Conservation (phyloP, 35 echinoderm and acorn worm genomes). For the Diadema setosum region DNA sequence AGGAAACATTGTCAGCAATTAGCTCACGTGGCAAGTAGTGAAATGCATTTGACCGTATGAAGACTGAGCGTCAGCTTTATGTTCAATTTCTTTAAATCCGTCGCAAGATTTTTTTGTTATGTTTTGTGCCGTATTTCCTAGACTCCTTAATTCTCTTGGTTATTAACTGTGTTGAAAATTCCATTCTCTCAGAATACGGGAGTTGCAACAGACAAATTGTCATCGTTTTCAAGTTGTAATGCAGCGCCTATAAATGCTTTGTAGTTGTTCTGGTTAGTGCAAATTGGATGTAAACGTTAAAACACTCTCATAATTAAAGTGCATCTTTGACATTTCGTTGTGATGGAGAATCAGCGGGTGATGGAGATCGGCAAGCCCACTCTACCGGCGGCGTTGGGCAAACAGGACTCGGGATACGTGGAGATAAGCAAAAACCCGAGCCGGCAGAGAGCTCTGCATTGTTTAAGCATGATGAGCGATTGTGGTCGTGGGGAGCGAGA, state of each 20-base stretch:
- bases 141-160: no score
- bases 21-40: background rate
- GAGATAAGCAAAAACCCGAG: background rate
- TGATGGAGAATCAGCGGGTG: background rate
- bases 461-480: background rate
- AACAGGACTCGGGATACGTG: background rate
- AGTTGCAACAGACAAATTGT: background rate
- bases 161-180: no score
- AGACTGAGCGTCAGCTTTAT: background rate
- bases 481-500: background rate
- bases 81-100: background rate
- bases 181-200: background rate
- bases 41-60: background rate
- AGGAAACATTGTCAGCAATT: background rate
- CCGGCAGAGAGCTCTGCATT: background rate
- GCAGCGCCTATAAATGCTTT: background rate
- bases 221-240: background rate
- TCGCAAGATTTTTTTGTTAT: background rate
- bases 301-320: background rate
- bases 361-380: background rate
- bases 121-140: no score
- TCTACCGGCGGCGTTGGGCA: background rate
- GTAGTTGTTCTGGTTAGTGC: background rate
- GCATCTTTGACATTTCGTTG: background rate
- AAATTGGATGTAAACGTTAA: background rate